Evolutionary conservation across 2,797 vertebrate species (phyloP).

Genomic region (Spinus olivaceus): DNA sequence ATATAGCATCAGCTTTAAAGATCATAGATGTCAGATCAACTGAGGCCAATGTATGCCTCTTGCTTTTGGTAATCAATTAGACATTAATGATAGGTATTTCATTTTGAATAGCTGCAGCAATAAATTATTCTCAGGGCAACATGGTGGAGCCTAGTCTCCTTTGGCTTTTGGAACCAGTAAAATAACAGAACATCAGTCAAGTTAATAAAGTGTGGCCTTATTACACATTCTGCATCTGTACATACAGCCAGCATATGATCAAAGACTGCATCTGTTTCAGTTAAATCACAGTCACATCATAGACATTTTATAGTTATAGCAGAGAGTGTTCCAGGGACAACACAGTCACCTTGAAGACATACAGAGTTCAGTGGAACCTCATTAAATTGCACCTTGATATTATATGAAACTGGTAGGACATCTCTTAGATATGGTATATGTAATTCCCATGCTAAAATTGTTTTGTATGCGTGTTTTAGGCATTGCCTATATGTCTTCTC

Average conservation of each 20-base stretch:
- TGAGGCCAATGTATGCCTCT: neutral
- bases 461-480: neutral
- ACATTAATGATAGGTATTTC: conserved; percentile 12
- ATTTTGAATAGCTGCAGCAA: conserved; percentile 14
- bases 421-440: neutral
- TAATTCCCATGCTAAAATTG: neutral
- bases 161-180: conserved; percentile 41
- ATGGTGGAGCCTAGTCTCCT: neutral
- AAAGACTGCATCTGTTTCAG: conserved; percentile 38
- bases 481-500: neutral
- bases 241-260: conserved; percentile 8
- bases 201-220: conserved; percentile 57
- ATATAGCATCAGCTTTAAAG: neutral
- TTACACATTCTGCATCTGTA: conserved; percentile 34
- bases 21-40: neutral
- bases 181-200: conserved; percentile 58
- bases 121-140: neutral
- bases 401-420: neutral
- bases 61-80: conserved; percentile 29
- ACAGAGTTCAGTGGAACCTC: neutral
- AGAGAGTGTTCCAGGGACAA: neutral
- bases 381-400: neutral
- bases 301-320: neutral
- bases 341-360: neutral
- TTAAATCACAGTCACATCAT: conserved; percentile 21